Evolutionary conservation across 1,140 invertebrate species (phyloP), one percentile per base, ranked within the genome.

Genomic region (Drosophila mayri): DNA sequence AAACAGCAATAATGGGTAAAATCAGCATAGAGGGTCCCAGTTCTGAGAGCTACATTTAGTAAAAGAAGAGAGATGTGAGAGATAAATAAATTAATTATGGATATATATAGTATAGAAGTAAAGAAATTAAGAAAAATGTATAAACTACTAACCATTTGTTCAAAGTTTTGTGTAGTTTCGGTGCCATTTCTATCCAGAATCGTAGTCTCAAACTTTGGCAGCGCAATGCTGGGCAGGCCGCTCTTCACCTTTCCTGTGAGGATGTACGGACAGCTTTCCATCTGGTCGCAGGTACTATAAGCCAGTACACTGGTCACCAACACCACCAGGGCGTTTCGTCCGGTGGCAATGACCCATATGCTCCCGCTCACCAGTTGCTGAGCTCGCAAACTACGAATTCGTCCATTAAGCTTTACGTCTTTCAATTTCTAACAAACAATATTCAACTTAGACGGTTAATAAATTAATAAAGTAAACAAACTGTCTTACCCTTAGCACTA

Each of bases 1-100:
- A 92, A 1, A 97, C 96, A 0, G 95, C 96, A 70, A 97, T 96
- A n/a, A 97, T 94, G 11, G 97, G 96, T 7, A 98, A 95, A 10
- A 97, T 93, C 32, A 97, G 91, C 60, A 97, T 95, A 0, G 96
- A 96, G 0, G 96, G 95, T 6, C 96, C 96, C 20, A 97, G 93
- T 88, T 96, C 95, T 0, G 94, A 79, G 1, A 92, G 44, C 46
- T 47, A 22, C 14, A 22, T 46, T 46, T 14, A 7, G 43, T 22
- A 22, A 14, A 14, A 4, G 1, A 25, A 25, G 0, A 47, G 3
- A 22, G 12, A 22, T 4, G 3, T 22, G 6, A 25, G 25, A 25
- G 25, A 25, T 25, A 25, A 25, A 25, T 25, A 11, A 1, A 43
- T 43, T 25, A 47, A 4, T 1, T 25, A 14, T n/a, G n/a, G 8